Evolutionary conservation across 2,797 vertebrate genomes (phyloP).

Genomic region (Enteromius fasciolatus): DNA sequence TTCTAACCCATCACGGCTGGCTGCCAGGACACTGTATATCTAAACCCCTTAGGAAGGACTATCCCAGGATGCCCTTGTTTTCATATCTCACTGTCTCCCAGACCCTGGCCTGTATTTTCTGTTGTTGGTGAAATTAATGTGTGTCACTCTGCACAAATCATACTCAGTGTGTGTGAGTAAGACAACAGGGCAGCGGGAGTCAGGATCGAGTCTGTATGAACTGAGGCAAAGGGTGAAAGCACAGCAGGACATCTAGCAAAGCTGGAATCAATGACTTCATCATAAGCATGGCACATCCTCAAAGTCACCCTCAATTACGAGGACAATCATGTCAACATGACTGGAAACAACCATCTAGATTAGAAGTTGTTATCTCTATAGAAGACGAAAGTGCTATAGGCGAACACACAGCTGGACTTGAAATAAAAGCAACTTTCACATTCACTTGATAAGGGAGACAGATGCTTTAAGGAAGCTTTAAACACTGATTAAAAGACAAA

Average conservation of each 20-base stretch:
- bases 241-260: constrained; percentile 31
- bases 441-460: not conserved
- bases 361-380: not conserved
- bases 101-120: not conserved
- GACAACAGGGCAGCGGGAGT: not conserved
- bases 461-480: not conserved
- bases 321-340: constrained; percentile 13
- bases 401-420: not conserved
- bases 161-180: constrained; percentile 16
- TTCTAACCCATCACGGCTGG: not conserved
- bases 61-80: constrained; percentile 11
- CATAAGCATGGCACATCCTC: constrained; percentile 12
- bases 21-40: not conserved
- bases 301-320: not conserved
- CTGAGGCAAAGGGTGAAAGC: constrained; percentile 15
- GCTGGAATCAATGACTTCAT: constrained; percentile 36
- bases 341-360: constrained; percentile 14
- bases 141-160: constrained; percentile 4
- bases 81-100: not conserved
- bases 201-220: constrained; percentile 24
- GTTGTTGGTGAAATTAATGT: not conserved
- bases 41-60: constrained; percentile 16
- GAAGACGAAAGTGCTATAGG: not conserved
- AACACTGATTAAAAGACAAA: not conserved
- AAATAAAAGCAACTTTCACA: not conserved